Base-by-base conservation (phyloP, 2,888 invertebrate genomes). In the Amorpha juglandis region DNA sequence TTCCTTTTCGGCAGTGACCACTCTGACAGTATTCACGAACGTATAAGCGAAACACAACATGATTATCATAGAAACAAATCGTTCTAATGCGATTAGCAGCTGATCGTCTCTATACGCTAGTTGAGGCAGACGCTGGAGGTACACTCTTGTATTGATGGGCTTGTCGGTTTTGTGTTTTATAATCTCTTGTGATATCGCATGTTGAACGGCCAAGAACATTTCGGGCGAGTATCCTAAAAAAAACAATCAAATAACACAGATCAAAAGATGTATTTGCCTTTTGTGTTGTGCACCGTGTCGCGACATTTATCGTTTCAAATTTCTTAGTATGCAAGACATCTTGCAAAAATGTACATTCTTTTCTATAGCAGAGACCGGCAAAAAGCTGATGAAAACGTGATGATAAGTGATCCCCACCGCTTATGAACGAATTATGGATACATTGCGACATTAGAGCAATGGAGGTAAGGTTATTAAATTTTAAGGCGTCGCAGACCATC, bases 11-110 rank as follows among this genome's bases (percentile, higher is more conserved):
- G 95, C 94, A 0, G 96, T 96, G 27, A 97, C 94, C 55, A 95
- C 95, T 87, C 96, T 96, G 6, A 96, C 96, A 33, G 96, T 97
- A 79, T 96, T 97, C 19, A 97, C 96, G 73, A 96, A 96, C 0
- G 96, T 95, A 82, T 97, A 97, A 6, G 97, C 95, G 80, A 97
- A 98, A 81, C 97, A 96, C 55, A 98, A 90, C 92, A 98, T 94
- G 45, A 98, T 94, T 62, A 98, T 95, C 78, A 98, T 93, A 0
- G 98, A 96, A 71, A 98, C 94, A 78, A 96, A 95, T 63, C 94
- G 89, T 79, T 96, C 95, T 62, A 98, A 86, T 0, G 96, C 96
- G 50, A 94, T 86, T 2, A 97, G 83, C 62, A 98, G 90, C 7
- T 94, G 92, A 85, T 98, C 98, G 63, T 95, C 93, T 58, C 95